These are phyloP conservation scores for Chaenodraco wilsoni DNA, from an alignment of 2,797 vertebrate species.

Conservation along the genomic window DNA sequence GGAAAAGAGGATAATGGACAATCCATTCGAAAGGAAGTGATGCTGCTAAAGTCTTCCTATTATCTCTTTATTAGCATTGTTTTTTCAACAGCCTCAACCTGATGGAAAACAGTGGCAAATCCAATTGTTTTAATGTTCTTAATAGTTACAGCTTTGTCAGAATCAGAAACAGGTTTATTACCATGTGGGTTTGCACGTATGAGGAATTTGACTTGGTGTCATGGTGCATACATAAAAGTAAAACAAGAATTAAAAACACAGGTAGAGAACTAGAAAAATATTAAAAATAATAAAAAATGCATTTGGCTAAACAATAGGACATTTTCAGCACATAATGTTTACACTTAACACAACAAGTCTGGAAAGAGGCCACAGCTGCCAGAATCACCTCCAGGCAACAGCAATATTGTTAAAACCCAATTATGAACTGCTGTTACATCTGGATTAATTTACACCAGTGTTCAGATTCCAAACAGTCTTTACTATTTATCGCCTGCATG, in stretches of 20 bases:
- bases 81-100: background rate
- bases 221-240: too few relatives aligned
- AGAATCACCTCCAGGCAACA: background rate
- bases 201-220: background rate
- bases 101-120: background rate
- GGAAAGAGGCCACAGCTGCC: constrained; percentile 13
- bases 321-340: background rate
- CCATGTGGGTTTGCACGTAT: too few relatives aligned
- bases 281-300: too few relatives aligned
- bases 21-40: background rate
- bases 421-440: constrained; percentile 1
- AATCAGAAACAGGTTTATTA: too few relatives aligned
- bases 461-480: background rate
- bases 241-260: too few relatives aligned
- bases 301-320: background rate
- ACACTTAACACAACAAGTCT: constrained; percentile 12
- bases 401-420: background rate
- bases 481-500: background rate
- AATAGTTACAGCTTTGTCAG: background rate
- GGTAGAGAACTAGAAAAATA: too few relatives aligned
- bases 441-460: background rate
- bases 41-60: background rate
- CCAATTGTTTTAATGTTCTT: background rate
- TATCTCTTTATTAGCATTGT: background rate
- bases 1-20: background rate